Evolutionary conservation across 2,113 vertebrate genomes (phyloP).

Genomic region (Indri indri): DNA sequence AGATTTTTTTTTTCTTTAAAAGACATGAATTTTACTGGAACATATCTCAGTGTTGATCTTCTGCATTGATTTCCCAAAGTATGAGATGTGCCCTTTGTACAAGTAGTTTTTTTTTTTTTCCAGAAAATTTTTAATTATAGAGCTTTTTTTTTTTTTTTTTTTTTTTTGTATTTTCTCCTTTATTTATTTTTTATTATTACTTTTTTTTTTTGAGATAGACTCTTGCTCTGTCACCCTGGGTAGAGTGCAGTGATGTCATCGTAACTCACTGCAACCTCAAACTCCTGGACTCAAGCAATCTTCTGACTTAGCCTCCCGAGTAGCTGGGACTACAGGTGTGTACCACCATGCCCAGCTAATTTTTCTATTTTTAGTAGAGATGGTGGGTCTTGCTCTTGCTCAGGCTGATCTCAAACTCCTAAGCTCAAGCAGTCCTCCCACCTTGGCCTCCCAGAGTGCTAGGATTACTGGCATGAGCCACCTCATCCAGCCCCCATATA

Average conservation of each 20-base stretch:
- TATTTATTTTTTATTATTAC: background rate
- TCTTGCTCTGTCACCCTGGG: no score
- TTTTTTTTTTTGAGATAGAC: background rate
- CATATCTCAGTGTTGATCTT: background rate
- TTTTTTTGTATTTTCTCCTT: background rate
- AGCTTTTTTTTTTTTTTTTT: background rate
- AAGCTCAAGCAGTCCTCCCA: no score
- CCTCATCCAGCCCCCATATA: no score
- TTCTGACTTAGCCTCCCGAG: no score
- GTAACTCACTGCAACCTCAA: background rate
- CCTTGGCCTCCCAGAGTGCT: no score
- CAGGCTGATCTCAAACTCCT: no score
- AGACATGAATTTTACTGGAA: background rate
- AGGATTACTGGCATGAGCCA: no score
- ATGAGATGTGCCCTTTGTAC: background rate
- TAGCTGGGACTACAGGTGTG: background rate
- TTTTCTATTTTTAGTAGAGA: no score
- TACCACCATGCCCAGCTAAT: background rate
- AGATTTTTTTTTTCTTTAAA: constrained; percentile 15
- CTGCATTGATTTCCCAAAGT: background rate
- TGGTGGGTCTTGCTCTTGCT: no score
- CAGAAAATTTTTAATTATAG: background rate
- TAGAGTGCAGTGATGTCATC: background rate
- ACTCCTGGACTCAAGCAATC: background rate
- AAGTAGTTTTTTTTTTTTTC: background rate